Percentiles rank a stretch among this genome's conserved stretches.
Evolutionary conservation across 1,140 invertebrate species (phyloP).

Genomic region (Leguminivora glycinivorella): DNA sequence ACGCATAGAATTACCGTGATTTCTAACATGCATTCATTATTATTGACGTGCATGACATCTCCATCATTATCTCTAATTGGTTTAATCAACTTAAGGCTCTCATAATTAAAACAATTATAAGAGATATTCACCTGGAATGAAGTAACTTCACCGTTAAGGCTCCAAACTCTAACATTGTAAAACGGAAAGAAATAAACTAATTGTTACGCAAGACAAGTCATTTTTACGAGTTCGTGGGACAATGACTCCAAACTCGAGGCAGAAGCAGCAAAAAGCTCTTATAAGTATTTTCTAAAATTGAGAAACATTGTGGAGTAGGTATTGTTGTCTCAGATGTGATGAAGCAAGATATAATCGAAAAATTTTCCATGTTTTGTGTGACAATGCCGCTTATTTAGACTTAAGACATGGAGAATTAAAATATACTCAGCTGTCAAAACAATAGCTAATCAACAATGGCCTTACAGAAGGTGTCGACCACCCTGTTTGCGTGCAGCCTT

Average conservation of each 20-base stretch:
- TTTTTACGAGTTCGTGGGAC: slow-evolving; percentile 1
- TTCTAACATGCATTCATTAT: slow-evolving; percentile 11
- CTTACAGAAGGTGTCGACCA: slow-evolving; percentile 1
- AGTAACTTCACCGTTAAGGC: background rate
- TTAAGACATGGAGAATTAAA: slow-evolving; percentile 6
- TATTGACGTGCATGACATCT: slow-evolving; percentile 4
- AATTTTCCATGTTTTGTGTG: background rate
- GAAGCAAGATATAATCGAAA: background rate
- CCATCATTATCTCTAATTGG: slow-evolving; percentile 7
- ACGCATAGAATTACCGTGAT: slow-evolving; percentile 18
- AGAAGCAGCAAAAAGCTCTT: background rate
- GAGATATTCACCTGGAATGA: background rate
- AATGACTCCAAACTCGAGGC: slow-evolving; percentile 9
- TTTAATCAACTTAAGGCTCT: slow-evolving; percentile 9
- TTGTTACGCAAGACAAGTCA: slow-evolving; percentile 24
- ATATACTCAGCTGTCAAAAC: slow-evolving; percentile 11
- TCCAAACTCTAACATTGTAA: background rate
- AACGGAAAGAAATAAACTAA: slow-evolving; percentile 20
- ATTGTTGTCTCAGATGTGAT: slow-evolving; percentile 2
- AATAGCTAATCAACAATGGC: slow-evolving; percentile 14
- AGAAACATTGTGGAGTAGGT: background rate
- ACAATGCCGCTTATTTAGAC: background rate
- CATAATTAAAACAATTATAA: background rate
- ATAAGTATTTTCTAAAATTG: slow-evolving; percentile 3
- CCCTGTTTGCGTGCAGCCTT: slow-evolving; percentile 9